Base-by-base conservation (phyloP, 2,888 invertebrate species). In the Nematopogon swammerdamellus region DNA sequence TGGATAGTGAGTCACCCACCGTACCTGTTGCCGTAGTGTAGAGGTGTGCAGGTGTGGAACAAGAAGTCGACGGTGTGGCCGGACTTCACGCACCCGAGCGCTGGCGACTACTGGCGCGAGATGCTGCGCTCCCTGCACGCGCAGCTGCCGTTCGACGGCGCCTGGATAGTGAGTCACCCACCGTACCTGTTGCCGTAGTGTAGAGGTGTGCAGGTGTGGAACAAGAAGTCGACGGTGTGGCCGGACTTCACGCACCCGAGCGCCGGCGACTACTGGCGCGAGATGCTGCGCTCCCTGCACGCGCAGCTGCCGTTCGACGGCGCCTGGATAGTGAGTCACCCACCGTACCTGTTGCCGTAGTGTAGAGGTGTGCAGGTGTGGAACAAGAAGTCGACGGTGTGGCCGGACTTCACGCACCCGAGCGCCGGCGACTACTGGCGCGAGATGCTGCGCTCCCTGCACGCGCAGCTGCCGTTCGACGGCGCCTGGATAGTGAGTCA, bases 401-500 rank as follows among this genome's bases (percentile, higher is more conserved):
- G 86, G 83, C 91, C 92, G 0, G 93, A 94, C 68, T 92, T 91
- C 65, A 89, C 89, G 1, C 85, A 92, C 65, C 88, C 89, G 0
- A 83, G 84, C 49, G 81, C 86, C 0, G 80, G 83, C 0, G 71
- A 80, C 8, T 93, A 91, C 64, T 92, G 91, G 87, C 72, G 82
- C n/a, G 79, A 82, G 51, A 88, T 90, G 85, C 71, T 92, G 63
- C n/a, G n/a, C n/a, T n/a, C n/a, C n/a, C n/a, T n/a, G n/a, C n/a
- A n/a, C n/a, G n/a, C 64, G n/a, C n/a, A n/a, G n/a, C n/a, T n/a
- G n/a, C n/a, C n/a, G n/a, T 91, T 85, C 59, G 94, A 95, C 61
- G 94, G 93, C 10, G 85, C 87, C 44, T 94, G 94, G 94, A 89
- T 94, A 58, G 91, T 87, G 64, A 81, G 85, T 81, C 25, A n/a